Conservation (phyloP, 2,888 invertebrate species). For the Drosophila koepferae region DNA sequence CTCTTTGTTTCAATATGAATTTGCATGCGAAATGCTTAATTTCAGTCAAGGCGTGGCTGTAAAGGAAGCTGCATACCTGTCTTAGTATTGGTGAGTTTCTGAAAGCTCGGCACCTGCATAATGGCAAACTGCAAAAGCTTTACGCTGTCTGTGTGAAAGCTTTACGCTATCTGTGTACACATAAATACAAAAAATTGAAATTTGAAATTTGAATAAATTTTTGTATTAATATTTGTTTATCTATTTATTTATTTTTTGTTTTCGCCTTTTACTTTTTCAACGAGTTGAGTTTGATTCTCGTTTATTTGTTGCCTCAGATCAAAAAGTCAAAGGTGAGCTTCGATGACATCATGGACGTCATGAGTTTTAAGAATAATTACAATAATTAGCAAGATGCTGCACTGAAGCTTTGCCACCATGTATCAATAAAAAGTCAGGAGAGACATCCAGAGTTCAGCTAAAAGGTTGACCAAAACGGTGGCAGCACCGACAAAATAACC, state of each 20-base stretch:
- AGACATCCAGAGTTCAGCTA: slow-evolving; percentile 13
- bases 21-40: slow-evolving; percentile 78
- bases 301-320: slow-evolving; percentile 48
- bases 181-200: not conserved
- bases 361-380: slow-evolving; percentile 31
- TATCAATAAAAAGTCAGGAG: slow-evolving; percentile 15
- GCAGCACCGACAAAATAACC: not conserved
- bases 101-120: slow-evolving; percentile 6
- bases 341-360: slow-evolving; percentile 56
- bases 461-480: slow-evolving; percentile 21
- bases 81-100: slow-evolving; percentile 34
- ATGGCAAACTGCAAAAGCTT: not conserved
- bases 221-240: not conserved
- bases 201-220: slow-evolving; percentile 8
- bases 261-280: slow-evolving; percentile 52
- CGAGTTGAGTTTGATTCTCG: slow-evolving; percentile 53
- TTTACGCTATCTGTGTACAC: not conserved
- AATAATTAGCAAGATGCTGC: slow-evolving; percentile 34
- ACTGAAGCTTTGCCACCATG: slow-evolving; percentile 1
- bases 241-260: not conserved
- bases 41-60: slow-evolving; percentile 20
- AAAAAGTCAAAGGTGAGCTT: slow-evolving; percentile 71
- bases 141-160: not conserved
- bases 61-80: slow-evolving; percentile 15
- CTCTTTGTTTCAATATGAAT: slow-evolving; percentile 70